phyloP scores from a whole-genome alignment of 2,888 invertebrate genomes.

The Caenorhabditis becei region DNA sequence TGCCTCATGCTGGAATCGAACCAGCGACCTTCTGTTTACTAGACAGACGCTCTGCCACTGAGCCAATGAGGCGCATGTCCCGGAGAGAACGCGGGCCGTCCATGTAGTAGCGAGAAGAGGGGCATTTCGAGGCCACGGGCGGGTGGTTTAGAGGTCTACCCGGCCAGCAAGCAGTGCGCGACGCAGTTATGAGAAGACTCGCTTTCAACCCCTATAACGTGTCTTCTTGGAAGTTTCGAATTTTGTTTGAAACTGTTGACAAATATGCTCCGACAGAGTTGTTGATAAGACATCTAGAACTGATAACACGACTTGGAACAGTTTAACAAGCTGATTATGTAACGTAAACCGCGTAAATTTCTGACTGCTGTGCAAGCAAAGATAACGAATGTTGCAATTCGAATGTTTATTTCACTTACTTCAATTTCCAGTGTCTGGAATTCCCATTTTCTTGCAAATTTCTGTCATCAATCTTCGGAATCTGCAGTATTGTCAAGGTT shows the following conservation, averaged over 20 bases:
- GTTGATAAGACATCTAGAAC: background rate
- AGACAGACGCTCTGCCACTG: constrained; percentile 80
- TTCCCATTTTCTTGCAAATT: too few relatives aligned
- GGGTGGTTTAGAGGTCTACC: background rate
- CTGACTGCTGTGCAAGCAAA: background rate
- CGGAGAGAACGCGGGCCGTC: too few relatives aligned
- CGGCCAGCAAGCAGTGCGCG: too few relatives aligned
- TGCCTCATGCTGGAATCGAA: constrained; percentile 77
- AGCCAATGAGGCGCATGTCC: constrained; percentile 70
- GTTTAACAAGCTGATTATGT: background rate
- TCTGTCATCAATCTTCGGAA: too few relatives aligned
- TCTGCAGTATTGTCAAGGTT: too few relatives aligned
- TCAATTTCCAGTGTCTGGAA: background rate
- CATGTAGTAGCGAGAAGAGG: background rate
- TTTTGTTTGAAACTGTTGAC: background rate
- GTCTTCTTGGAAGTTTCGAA: too few relatives aligned
- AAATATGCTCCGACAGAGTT: background rate
- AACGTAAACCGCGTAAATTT: background rate
- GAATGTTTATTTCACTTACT: background rate
- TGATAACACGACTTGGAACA: background rate
- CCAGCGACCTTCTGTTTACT: constrained; percentile 80
- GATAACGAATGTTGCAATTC: background rate
- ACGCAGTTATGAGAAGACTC: too few relatives aligned
- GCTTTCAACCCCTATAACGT: too few relatives aligned
- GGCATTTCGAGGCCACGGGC: background rate